Conservation (phyloP, 2,113 vertebrate genomes). For the Tyto alba region DNA sequence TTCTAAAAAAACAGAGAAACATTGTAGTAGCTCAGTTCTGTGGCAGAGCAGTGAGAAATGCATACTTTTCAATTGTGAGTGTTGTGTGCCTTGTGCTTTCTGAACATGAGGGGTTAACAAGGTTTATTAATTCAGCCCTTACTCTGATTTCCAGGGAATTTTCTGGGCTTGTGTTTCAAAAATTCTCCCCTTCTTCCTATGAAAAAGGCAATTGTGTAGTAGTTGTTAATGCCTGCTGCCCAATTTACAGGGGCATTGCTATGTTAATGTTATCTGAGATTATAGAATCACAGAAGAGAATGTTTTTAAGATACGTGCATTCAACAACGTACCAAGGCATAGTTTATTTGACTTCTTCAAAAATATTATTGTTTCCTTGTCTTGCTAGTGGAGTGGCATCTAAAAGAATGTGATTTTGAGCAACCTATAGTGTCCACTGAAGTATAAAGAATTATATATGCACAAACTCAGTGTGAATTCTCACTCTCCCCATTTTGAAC, state of each 20-base stretch:
- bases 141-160: neutral
- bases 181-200: neutral
- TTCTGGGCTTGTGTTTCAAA: neutral
- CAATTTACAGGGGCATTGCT: neutral
- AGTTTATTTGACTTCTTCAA: neutral
- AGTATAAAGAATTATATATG: neutral
- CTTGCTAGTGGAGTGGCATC: neutral
- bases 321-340: neutral
- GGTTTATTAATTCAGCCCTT: neutral
- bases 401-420: neutral
- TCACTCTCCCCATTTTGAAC: neutral
- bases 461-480: neutral
- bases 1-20: neutral
- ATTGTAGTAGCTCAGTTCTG: neutral
- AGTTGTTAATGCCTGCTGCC: neutral
- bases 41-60: neutral
- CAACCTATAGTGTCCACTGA: neutral
- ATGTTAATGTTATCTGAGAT: neutral
- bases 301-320: neutral
- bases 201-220: neutral
- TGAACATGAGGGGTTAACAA: neutral
- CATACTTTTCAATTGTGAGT: neutral
- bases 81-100: neutral
- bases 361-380: neutral
- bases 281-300: neutral